These are phyloP conservation scores for Cyrtorhinus lividipennis DNA, from an alignment of 1,140 invertebrate species.

Conservation along the genomic window DNA sequence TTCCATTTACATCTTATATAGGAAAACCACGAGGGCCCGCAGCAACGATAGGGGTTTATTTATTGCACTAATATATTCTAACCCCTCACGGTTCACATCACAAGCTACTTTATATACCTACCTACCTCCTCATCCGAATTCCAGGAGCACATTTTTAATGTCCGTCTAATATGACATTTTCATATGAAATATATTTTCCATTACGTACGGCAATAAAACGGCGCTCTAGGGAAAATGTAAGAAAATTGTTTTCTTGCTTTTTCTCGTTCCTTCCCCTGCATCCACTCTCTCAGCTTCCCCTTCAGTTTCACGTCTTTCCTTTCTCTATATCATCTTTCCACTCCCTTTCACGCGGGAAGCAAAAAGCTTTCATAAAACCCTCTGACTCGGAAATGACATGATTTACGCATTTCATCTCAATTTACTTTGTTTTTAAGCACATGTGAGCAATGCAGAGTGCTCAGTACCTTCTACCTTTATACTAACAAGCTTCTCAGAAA, in stretches of 20 bases:
- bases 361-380: conserved; percentile 1
- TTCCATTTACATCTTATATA: no score
- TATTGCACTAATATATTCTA: neutral
- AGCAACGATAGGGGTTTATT: neutral
- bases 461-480: no score
- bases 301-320: neutral
- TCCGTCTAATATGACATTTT: conserved; percentile 20
- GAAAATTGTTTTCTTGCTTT: conserved; percentile 19
- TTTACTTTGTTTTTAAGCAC: neutral
- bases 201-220: conserved; percentile 19
- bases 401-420: conserved; percentile 2
- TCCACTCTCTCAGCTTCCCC: neutral
- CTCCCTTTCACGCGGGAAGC: neutral
- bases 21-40: no score
- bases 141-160: conserved; percentile 16
- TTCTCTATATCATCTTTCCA: neutral
- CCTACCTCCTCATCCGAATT: neutral
- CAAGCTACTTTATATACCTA: conserved; percentile 7
- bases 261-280: neutral
- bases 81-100: neutral
- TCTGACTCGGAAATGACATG: conserved; percentile 1
- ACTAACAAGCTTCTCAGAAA: no score
- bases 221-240: conserved; percentile 16
- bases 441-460: no score
- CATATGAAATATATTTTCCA: conserved; percentile 21